Evolutionary conservation across 2,888 invertebrate genomes (phyloP).

Genomic region (Synergus japonicus): DNA sequence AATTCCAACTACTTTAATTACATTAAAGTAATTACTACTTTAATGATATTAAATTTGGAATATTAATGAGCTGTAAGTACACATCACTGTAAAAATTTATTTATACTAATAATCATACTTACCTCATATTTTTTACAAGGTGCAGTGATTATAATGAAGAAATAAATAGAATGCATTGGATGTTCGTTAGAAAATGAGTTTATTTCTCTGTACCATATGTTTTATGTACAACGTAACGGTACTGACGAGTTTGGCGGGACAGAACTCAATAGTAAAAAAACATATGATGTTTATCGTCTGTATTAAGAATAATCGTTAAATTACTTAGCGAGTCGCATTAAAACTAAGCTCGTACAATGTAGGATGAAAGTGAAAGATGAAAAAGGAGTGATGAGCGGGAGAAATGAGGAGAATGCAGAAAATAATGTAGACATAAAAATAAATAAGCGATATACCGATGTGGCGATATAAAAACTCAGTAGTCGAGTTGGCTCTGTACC

Average conservation of each 20-base stretch:
- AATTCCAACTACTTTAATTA: background rate
- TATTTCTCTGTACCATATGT: slow-evolving; percentile 77
- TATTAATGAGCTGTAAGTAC: no score
- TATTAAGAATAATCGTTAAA: slow-evolving; percentile 57
- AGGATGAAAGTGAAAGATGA: slow-evolving; percentile 51
- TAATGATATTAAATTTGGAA: background rate
- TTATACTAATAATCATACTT: background rate
- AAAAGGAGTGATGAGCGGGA: slow-evolving; percentile 43
- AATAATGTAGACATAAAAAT: slow-evolving; percentile 65
- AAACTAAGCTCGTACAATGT: slow-evolving; percentile 53
- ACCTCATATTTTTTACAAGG: slow-evolving; percentile 3
- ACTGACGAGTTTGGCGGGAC: slow-evolving; percentile 70
- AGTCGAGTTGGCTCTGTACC: slow-evolving; percentile 75
- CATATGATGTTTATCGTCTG: slow-evolving; percentile 63
- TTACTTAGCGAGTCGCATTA: slow-evolving; percentile 46
- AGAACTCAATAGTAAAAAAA: slow-evolving; percentile 70
- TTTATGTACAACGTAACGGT: slow-evolving; percentile 76
- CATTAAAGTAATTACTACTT: no score
- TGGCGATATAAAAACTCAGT: slow-evolving; percentile 69
- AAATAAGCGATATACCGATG: slow-evolving; percentile 76
- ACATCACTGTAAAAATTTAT: no score
- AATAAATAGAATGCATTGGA: slow-evolving; percentile 38
- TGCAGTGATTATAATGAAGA: slow-evolving; percentile 39
- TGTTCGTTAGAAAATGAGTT: slow-evolving; percentile 77
- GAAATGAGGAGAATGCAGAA: slow-evolving; percentile 42